These are phyloP conservation scores for Platyscapa corneri DNA, from an alignment of 1,140 invertebrate species.

Conservation along the genomic window DNA sequence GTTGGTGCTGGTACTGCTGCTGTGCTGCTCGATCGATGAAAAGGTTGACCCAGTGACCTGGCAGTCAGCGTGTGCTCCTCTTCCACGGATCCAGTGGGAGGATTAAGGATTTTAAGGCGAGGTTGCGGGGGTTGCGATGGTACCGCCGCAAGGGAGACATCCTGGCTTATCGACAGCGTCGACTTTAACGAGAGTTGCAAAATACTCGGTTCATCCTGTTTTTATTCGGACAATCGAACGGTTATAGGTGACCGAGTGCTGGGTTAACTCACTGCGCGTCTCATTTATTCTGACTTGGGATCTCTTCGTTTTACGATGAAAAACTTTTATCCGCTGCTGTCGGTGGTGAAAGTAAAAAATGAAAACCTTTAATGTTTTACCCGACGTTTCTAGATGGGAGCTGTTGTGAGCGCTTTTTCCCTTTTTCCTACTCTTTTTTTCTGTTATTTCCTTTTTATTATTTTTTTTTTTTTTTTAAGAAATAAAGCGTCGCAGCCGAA, in stretches of 20 bases:
- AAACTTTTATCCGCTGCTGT: neutral
- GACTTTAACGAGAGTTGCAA: neutral
- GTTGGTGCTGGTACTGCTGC: neutral
- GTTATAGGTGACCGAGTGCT: neutral
- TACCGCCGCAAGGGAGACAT: no score
- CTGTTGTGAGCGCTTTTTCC: neutral
- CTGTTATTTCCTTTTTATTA: no score
- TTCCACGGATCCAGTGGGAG: neutral
- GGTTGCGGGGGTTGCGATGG: neutral
- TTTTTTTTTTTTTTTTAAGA: neutral
- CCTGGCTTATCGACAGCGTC: neutral
- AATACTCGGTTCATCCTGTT: neutral
- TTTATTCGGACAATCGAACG: no score
- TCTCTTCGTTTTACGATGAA: neutral
- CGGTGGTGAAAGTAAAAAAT: neutral
- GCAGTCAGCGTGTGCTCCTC: neutral
- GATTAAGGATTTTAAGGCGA: neutral
- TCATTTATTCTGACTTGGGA: neutral
- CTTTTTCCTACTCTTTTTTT: neutral
- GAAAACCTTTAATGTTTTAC: neutral
- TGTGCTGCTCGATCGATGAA: conserved; percentile 36
- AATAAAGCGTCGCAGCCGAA: neutral
- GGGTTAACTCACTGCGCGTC: neutral
- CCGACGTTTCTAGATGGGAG: neutral
- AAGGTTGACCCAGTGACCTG: conserved; percentile 52